Conservation (phyloP, 1,140 invertebrate species). For the Drosophila grimshawi region DNA sequence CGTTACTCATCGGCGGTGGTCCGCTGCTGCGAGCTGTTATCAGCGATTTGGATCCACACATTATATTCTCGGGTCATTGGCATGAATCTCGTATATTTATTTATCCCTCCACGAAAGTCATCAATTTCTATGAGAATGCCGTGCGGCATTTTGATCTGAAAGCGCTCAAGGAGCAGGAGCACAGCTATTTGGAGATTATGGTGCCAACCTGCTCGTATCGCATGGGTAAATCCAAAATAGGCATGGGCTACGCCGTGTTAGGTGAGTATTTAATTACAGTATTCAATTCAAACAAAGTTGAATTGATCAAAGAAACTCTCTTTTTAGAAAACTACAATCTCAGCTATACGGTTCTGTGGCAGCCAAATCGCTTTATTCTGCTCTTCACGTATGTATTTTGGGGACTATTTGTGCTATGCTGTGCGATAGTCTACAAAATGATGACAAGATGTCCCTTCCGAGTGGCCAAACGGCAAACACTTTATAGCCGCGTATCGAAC, state of each 20-base stretch:
- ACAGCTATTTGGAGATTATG: slow-evolving; percentile 91
- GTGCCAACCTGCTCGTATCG: slow-evolving; percentile 97
- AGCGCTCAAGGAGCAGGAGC: slow-evolving; percentile 81
- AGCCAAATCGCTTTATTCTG: slow-evolving; percentile 74
- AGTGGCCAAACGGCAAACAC: slow-evolving; percentile 70
- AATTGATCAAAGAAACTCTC: not conserved
- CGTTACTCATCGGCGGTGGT: slow-evolving; percentile 87
- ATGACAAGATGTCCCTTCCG: slow-evolving; percentile 82
- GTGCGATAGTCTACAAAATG: slow-evolving; percentile 75
- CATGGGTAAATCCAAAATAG: slow-evolving; percentile 94
- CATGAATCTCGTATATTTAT: slow-evolving; percentile 87
- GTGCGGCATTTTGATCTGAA: slow-evolving; percentile 82
- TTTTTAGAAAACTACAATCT: slow-evolving; percentile 76
- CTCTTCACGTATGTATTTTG: slow-evolving; percentile 76
- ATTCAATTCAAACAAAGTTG: not conserved
- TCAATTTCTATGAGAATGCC: slow-evolving; percentile 83
- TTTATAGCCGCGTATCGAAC: slow-evolving; percentile 65
- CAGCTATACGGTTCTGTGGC: slow-evolving; percentile 78
- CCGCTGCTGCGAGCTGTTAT: slow-evolving; percentile 87
- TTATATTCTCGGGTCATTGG: slow-evolving; percentile 94
- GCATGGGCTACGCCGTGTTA: slow-evolving; percentile 92
- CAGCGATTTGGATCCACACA: slow-evolving; percentile 86
- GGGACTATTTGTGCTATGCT: slow-evolving; percentile 68
- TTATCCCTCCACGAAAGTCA: slow-evolving; percentile 74
- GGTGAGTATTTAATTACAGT: slow-evolving; percentile 86